phyloP scores from a whole-genome alignment of 2,113 vertebrate species.

The Murina feae region DNA sequence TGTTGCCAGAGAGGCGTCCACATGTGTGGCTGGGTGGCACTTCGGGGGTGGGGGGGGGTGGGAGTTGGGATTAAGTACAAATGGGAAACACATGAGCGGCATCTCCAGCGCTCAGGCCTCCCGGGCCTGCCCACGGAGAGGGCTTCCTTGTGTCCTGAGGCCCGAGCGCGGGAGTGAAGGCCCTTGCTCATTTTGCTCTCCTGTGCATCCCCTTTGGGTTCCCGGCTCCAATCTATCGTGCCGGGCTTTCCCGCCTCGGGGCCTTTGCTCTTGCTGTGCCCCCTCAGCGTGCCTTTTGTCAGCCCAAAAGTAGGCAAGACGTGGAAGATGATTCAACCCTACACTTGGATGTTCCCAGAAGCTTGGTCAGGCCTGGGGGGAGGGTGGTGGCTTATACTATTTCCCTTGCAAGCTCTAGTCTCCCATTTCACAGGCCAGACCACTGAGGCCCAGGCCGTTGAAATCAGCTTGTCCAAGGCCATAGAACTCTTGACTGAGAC shows the following conservation, averaged over 20 bases:
- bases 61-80: constrained; percentile 70
- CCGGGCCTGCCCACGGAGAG: neutral
- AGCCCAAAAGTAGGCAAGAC: neutral
- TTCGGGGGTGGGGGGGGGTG: constrained; percentile 47
- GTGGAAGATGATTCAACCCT: neutral
- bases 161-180: neutral
- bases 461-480: neutral
- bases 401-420: neutral
- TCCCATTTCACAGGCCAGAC: constrained; percentile 17
- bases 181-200: neutral
- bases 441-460: neutral
- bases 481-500: neutral
- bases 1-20: constrained; percentile 58
- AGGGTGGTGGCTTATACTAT: neutral
- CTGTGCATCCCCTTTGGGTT: neutral
- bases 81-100: constrained; percentile 67
- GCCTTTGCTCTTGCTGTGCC: neutral
- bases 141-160: neutral
- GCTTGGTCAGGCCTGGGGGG: neutral
- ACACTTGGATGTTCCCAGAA: neutral
- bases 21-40: constrained; percentile 75
- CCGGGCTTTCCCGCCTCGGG: neutral
- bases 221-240: neutral
- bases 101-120: neutral
- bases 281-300: neutral